Percentiles rank a stretch among this genome's conserved stretches.
phyloP scores from a whole-genome alignment of 2,888 invertebrate species.

The Xylota sylvarum region DNA sequence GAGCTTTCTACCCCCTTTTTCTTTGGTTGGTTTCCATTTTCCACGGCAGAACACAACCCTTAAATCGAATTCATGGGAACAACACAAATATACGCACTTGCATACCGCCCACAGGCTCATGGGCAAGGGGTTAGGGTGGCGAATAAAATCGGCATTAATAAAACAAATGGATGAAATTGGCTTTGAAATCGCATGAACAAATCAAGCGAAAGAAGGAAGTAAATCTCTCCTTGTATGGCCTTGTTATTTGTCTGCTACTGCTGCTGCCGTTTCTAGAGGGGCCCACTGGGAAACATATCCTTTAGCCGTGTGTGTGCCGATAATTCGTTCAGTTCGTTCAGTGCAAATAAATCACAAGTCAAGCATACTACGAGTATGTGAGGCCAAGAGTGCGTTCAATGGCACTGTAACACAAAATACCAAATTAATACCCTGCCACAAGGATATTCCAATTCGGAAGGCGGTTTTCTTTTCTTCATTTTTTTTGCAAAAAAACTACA shows the following conservation, averaged over 20 bases:
- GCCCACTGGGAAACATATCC: constrained; percentile 36
- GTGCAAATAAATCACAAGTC: constrained; percentile 69
- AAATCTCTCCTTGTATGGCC: constrained; percentile 51
- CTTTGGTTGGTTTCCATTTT: too few relatives aligned
- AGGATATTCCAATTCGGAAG: constrained; percentile 25
- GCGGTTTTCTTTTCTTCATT: neutral
- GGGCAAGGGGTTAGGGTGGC: neutral
- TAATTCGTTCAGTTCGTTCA: constrained; percentile 52
- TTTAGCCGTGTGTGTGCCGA: constrained; percentile 13
- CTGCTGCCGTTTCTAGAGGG: constrained; percentile 12
- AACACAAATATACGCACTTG: constrained; percentile 32
- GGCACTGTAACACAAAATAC: constrained; percentile 25
- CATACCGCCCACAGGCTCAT: neutral
- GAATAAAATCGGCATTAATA: constrained; percentile 68
- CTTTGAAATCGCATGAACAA: constrained; percentile 66
- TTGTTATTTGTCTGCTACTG: constrained; percentile 47
- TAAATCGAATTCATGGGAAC: constrained; percentile 52
- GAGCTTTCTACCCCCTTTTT: constrained; percentile 12
- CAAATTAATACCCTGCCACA: constrained; percentile 48
- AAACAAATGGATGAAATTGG: constrained; percentile 72
- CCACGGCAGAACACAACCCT: constrained; percentile 43
- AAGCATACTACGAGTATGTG: neutral
- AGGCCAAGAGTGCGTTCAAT: constrained; percentile 34
- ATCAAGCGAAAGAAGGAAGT: constrained; percentile 64
- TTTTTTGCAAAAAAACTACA: constrained; percentile 25